Evolutionary conservation across 2,888 invertebrate genomes (phyloP).

Genomic region (Quadroppia sp.): DNA sequence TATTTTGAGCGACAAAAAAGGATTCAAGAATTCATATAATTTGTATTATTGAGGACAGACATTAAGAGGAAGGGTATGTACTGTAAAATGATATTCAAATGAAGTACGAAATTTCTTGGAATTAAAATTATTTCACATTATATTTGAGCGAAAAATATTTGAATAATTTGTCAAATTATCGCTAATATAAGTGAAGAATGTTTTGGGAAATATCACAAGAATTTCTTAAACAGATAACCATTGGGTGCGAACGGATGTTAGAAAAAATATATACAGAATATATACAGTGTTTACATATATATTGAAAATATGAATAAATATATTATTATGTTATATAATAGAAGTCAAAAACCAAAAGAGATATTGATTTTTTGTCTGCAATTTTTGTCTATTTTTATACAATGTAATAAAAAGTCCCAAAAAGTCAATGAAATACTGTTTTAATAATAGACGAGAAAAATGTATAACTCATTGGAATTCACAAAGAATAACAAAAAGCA

Average conservation of each 20-base stretch:
- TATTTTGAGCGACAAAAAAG: too few species aligned
- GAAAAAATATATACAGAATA: not conserved
- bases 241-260: slow-evolving; percentile 3
- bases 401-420: not conserved
- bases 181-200: not conserved
- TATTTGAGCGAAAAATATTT: not conserved
- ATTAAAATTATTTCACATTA: too few species aligned
- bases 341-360: too few species aligned
- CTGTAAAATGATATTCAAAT: too few species aligned
- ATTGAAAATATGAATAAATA: too few species aligned
- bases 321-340: too few species aligned
- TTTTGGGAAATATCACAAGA: not conserved
- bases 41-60: too few species aligned
- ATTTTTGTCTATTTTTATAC: not conserved
- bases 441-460: not conserved
- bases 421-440: not conserved
- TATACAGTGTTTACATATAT: too few species aligned
- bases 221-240: not conserved
- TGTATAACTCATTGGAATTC: not conserved
- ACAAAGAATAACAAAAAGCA: not conserved
- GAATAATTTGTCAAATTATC: not conserved
- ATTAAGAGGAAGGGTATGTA: too few species aligned
- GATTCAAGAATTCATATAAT: too few species aligned
- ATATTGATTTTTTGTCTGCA: not conserved
- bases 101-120: too few species aligned